Conservation (phyloP, 2,113 vertebrate species). For the Scomber scombrus region DNA sequence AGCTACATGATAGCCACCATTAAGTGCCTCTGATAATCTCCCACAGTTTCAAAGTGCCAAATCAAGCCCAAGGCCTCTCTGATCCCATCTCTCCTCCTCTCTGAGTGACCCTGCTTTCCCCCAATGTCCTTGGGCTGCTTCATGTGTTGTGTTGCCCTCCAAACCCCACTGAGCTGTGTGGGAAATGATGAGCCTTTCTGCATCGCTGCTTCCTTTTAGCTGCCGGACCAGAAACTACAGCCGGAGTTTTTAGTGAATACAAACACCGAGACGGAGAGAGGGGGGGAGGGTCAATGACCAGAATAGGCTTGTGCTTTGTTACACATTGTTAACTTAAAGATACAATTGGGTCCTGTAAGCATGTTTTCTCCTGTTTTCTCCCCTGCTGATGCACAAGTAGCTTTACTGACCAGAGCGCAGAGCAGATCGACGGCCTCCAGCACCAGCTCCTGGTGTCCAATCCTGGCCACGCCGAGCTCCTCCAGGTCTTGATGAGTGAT, state of each 20-base stretch:
- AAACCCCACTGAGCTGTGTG: slow-evolving; percentile 55
- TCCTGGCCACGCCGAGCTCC: slow-evolving; percentile 93
- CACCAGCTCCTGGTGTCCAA: slow-evolving; percentile 97
- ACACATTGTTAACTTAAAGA: not conserved
- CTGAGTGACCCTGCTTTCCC: slow-evolving; percentile 1
- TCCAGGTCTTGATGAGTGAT: slow-evolving; percentile 98
- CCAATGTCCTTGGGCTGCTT: slow-evolving; percentile 19
- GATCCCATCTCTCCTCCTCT: not conserved
- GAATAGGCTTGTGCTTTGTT: not conserved
- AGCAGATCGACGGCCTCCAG: slow-evolving; percentile 97
- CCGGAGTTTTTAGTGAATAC: slow-evolving; percentile 5
- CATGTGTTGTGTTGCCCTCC: slow-evolving; percentile 9
- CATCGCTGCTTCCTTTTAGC: slow-evolving; percentile 32
- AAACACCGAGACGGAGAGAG: not conserved
- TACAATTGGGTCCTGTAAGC: not conserved
- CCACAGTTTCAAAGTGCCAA: slow-evolving; percentile 31
- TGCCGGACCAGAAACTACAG: slow-evolving; percentile 47
- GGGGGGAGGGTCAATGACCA: not conserved
- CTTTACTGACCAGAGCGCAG: slow-evolving; percentile 94
- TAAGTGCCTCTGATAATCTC: slow-evolving; percentile 21
- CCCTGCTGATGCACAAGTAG: not conserved
- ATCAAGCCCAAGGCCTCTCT: slow-evolving; percentile 10
- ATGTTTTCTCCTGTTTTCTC: not conserved
- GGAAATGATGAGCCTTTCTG: slow-evolving; percentile 52
- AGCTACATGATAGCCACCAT: not conserved